Evolutionary conservation across 2,797 vertebrate species (phyloP).

Genomic region (Brachymystax lenok): DNA sequence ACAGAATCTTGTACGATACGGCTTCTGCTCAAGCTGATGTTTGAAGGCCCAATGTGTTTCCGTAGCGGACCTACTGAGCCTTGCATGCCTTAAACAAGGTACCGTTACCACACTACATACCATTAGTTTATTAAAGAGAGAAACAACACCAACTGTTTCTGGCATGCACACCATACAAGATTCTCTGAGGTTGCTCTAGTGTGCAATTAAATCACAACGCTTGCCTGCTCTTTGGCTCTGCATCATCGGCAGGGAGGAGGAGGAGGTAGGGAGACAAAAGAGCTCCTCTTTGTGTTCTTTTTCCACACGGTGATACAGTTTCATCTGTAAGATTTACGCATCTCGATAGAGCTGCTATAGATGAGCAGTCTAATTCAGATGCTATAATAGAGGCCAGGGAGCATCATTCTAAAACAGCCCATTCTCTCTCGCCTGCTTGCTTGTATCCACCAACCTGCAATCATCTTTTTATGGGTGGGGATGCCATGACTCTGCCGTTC

Average conservation of each 20-base stretch:
- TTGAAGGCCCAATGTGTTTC: slow-evolving; percentile 9
- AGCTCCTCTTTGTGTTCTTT: neutral
- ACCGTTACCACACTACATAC: neutral
- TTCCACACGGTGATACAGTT: neutral
- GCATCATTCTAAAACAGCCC: neutral
- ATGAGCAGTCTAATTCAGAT: neutral
- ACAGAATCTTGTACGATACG: slow-evolving; percentile 10
- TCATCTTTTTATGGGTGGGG: slow-evolving; percentile 36
- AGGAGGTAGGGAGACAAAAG: neutral
- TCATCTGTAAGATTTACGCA: neutral
- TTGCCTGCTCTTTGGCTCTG: neutral
- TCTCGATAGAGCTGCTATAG: neutral
- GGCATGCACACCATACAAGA: neutral
- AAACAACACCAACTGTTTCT: neutral
- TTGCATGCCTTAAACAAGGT: neutral
- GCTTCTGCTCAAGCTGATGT: slow-evolving; percentile 8
- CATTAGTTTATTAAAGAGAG: no score
- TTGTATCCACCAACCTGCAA: neutral
- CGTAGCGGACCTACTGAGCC: neutral
- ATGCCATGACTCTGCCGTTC: slow-evolving; percentile 55
- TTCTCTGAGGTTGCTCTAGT: slow-evolving; percentile 8
- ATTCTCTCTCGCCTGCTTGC: neutral
- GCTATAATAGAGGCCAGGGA: neutral
- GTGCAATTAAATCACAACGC: slow-evolving; percentile 8
- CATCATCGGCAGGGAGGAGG: neutral